phyloP scores from a whole-genome alignment of 2,888 invertebrate species.

The Ornithoptera alexandrae region DNA sequence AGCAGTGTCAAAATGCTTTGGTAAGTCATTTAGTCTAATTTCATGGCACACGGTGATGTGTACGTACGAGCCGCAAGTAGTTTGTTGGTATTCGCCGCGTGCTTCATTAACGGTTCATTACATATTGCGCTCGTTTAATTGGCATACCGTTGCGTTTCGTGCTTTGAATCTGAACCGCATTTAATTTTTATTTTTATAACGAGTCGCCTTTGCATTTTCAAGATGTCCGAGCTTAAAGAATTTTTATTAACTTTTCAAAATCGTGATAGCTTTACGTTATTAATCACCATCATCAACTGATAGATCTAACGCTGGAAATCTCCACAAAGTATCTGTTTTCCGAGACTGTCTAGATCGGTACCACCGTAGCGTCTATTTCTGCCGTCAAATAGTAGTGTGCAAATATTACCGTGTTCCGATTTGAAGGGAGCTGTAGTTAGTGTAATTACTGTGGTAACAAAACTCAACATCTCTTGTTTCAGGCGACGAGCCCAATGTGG shows the following conservation, averaged over 20 bases:
- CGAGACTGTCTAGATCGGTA: no score
- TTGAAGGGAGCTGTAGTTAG: no score
- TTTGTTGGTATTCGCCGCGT: slow-evolving; percentile 61
- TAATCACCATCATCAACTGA: background rate
- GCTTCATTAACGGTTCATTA: slow-evolving; percentile 74
- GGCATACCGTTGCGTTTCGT: slow-evolving; percentile 66
- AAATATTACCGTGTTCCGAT: no score
- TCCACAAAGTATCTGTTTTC: no score
- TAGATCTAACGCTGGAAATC: background rate
- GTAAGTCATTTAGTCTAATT: slow-evolving; percentile 25
- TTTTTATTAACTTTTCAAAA: background rate
- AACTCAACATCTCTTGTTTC: no score
- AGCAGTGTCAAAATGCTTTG: slow-evolving; percentile 5
- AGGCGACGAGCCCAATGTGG: no score
- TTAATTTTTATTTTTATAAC: slow-evolving; percentile 45
- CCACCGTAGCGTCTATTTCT: no score
- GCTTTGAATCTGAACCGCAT: slow-evolving; percentile 61
- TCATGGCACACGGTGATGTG: slow-evolving; percentile 17
- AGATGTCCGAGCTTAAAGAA: slow-evolving; percentile 3
- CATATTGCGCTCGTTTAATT: slow-evolving; percentile 66
- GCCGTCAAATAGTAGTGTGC: no score
- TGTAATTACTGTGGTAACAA: no score
- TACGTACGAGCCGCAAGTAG: slow-evolving; percentile 30
- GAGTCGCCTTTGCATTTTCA: slow-evolving; percentile 19
- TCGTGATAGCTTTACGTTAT: background rate